Base-by-base conservation (phyloP, 2,113 vertebrate genomes). In the Syngnathus typhle region DNA sequence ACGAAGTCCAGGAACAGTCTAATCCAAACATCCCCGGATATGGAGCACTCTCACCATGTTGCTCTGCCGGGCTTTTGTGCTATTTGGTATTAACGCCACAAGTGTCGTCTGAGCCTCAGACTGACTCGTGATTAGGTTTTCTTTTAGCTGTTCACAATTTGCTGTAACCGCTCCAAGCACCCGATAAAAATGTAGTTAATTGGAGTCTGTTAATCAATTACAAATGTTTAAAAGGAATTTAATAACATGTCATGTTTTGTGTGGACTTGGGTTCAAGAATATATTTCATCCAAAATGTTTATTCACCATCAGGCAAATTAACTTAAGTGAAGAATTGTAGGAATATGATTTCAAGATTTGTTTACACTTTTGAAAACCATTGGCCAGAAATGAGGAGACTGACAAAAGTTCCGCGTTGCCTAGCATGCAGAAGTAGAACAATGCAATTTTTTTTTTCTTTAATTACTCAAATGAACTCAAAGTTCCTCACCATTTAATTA, bases 71-170 rank as follows among this genome's bases (percentile, higher is more conserved):
- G 64, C 75, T 72, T 87, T 90, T 90, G 88, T 91, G 75, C 73
- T 71, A 60, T 76, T 81, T 74, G 84, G 86, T 87, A 90, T 91
- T 90, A 90, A 86, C 76, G 59, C 81, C 77, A 78, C 80, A 85
- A 90, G 82, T 88, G 80, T 74, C 37, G 76, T 70, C 78, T 37
- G 70, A 82, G 79, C 78, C 85, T 54, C 69, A 76, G 72, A 74
- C 79, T 76, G 82, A 66, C 82, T 77, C 78, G 69, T 80, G 78
- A 86, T 86, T 73, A 78, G 69, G 56, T 32, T 32, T 32, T 32
- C 27, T 32, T 32, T 32, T 32, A 32, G 27, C 27, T 32, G 27
- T 3, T 32, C 27, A 32, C 27, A 32, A 32, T 32, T 32, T 27
- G 13, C 4, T 16, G 43, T 15, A 13, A 32, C 27, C 27, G 27